Conservation (phyloP, 2,888 invertebrate species). For the Coronaproctus castanopsis region DNA sequence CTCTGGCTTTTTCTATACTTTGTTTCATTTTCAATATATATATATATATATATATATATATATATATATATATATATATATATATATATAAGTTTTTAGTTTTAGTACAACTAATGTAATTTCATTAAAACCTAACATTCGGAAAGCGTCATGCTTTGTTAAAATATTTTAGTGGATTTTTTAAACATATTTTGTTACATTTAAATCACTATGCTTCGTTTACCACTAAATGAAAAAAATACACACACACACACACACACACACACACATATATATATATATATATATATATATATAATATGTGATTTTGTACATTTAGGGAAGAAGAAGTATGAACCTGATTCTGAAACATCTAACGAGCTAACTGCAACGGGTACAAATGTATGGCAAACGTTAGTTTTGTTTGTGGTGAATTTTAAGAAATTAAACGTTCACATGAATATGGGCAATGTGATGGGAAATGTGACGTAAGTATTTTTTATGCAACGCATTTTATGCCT, state of each 20-base stretch:
- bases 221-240: no score
- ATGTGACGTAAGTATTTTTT: slow-evolving; percentile 45
- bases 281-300: neutral
- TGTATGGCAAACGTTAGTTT: slow-evolving; percentile 84
- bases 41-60: neutral
- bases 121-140: no score
- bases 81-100: no score
- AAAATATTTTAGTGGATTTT: no score
- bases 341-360: slow-evolving; percentile 1
- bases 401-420: slow-evolving; percentile 90
- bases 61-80: neutral
- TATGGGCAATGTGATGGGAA: slow-evolving; percentile 99
- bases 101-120: no score
- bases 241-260: no score
- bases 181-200: no score
- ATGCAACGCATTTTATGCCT: slow-evolving; percentile 1
- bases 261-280: neutral
- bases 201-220: no score
- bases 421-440: slow-evolving; percentile 94
- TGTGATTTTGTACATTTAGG: no score
- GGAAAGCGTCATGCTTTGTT: no score
- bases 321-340: slow-evolving; percentile 7
- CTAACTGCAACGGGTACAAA: neutral
- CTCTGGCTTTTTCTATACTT: neutral
- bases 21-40: neutral